Base-by-base conservation (phyloP, 2,797 vertebrate genomes). In the Enteromius argenteus region DNA sequence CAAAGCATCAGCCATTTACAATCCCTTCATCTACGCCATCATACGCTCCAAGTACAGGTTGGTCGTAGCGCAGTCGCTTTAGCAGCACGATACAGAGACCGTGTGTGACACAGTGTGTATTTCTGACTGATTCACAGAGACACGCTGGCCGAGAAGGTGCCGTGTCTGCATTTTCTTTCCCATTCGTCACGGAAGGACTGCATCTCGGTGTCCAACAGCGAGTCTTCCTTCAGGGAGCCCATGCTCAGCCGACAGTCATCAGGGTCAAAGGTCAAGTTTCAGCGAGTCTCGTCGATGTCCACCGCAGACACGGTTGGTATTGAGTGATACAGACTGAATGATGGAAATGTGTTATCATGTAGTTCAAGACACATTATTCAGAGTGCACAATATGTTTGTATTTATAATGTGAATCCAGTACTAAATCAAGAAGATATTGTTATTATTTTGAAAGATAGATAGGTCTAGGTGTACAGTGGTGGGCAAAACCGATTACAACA, bases 41-140 rank as follows among this genome's bases (percentile, higher is more conserved):
- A 96, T 96, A 90, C 96, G 97, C 89, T 95, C 96, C 66, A 96
- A 97, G 92, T 98, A 97, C 94, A 97, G 97, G 97, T 96, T 91
- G 86, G 86, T 78, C 39, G 8, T 46, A 27, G 64, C 6, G 76
- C 11, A 35, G 17, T 13, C 1, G 3, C 32, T 10, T 49, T 15
- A 35, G 69, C 21, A 64, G 58, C 15, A 32, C 37, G 37, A 35
- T 11, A 13, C 49, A 51, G 44, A 62, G 30, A 6, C 11, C 0
- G 4, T 14, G 19, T 67, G 64, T 37, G 44, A 71, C 10, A 10
- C 37, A 3, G 23, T 75, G 23, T 78, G 3, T 39, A 0, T 19
- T 42, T 56, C 0, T 49, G 35, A 27, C 15, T 68, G 49, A 32
- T 75, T 21, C 42, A 23, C 90, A 96, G 94, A 89, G 87, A 94